Conservation (phyloP, 64 coral and sea anemone species). For the Orbicella faveolata region DNA sequence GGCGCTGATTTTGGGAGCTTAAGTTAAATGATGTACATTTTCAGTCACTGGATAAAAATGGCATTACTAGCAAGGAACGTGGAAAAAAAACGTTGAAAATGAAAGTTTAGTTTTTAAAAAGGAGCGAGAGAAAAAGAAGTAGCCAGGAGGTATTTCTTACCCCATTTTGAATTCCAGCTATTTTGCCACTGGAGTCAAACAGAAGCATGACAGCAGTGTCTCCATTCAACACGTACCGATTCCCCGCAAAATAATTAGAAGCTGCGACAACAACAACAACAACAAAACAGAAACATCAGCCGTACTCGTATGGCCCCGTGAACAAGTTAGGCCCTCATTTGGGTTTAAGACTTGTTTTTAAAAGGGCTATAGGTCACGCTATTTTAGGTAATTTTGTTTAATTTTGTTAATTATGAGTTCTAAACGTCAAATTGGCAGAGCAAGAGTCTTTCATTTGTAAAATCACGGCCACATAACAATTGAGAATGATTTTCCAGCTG, state of each 20-base stretch:
- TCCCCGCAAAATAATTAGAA: slow-evolving; percentile 65
- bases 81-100: too few species aligned
- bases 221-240: slow-evolving; percentile 80
- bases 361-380: too few species aligned
- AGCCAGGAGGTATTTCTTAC: slow-evolving; percentile 26
- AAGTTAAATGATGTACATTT: not conserved
- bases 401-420: too few species aligned
- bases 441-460: too few species aligned
- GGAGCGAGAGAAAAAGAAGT: not conserved
- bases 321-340: too few species aligned
- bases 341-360: too few species aligned
- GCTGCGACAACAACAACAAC: slow-evolving; percentile 30
- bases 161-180: slow-evolving; percentile 93
- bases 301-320: too few species aligned
- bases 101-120: not conserved
- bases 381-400: too few species aligned
- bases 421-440: too few species aligned
- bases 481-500: too few species aligned
- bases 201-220: slow-evolving; percentile 87
- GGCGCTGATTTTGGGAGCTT: slow-evolving; percentile 17
- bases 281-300: not conserved
- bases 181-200: slow-evolving; percentile 74
- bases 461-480: too few species aligned
- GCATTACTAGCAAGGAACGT: not conserved
- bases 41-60: not conserved